These are phyloP conservation scores for Climacteris rufus DNA, from an alignment of 2,113 vertebrate species.

Conservation along the genomic window DNA sequence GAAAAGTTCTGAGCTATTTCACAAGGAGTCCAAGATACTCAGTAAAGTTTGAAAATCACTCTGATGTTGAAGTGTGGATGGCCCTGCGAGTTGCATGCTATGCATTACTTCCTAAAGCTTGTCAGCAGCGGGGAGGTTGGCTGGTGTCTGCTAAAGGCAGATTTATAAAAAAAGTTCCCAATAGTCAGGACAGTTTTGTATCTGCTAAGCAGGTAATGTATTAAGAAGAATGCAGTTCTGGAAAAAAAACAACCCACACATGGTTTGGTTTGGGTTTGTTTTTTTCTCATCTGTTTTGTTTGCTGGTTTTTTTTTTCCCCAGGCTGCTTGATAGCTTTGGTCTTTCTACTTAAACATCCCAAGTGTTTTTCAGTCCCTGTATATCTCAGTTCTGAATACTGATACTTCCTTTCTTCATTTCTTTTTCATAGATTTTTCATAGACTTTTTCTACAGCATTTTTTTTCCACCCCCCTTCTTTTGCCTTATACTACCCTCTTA, in stretches of 20 bases:
- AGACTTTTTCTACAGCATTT: background rate
- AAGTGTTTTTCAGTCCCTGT: background rate
- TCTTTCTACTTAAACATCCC: background rate
- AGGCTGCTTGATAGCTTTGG: background rate
- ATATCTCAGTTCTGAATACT: background rate
- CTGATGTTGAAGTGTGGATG: background rate
- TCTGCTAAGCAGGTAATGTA: background rate
- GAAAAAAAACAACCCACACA: background rate
- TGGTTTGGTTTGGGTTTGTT: background rate
- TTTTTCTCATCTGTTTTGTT: background rate
- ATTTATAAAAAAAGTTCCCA: background rate
- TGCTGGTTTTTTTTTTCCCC: background rate
- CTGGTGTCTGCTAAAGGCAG: background rate
- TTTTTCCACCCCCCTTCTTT: fast-evolving
- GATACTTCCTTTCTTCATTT: background rate
- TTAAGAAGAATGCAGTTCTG: background rate
- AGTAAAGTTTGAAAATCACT: background rate
- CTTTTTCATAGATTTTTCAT: too few relatives aligned
- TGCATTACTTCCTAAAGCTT: background rate
- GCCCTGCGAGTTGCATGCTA: background rate
- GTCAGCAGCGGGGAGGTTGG: background rate
- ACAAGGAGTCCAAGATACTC: background rate
- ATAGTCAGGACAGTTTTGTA: background rate
- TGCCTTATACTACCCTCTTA: background rate
- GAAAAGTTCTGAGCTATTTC: background rate